Percentiles rank a stretch among this genome's conserved stretches.
Conservation (phyloP, 1,140 invertebrate species). For the Drosophila tsacasi region DNA sequence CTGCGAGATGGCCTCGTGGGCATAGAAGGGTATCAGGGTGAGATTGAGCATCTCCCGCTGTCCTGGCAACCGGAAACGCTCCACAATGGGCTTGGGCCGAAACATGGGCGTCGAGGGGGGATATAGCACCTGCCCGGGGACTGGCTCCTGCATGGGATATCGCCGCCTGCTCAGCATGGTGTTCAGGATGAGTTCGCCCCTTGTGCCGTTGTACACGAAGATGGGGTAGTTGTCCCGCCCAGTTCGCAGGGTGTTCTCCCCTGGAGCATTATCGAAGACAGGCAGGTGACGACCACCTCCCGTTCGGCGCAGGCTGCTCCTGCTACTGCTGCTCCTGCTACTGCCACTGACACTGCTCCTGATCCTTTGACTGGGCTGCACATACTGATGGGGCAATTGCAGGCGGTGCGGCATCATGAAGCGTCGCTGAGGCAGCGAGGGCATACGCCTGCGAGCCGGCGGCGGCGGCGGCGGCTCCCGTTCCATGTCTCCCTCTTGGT, state of each 20-base stretch:
- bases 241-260: conserved; percentile 45
- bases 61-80: conserved; percentile 63
- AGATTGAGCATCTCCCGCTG: conserved; percentile 59
- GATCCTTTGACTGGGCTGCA: conserved; percentile 1
- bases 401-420: conserved; percentile 32
- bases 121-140: conserved; percentile 73
- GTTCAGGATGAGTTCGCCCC: conserved; percentile 68
- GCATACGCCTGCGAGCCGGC: not conserved
- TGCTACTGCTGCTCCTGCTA: not conserved
- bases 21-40: conserved; percentile 78
- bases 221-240: conserved; percentile 48
- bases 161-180: conserved; percentile 70
- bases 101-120: conserved; percentile 76
- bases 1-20: conserved; percentile 70
- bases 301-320: conserved; percentile 1
- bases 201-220: conserved; percentile 73
- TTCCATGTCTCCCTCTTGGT: not conserved
- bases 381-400: conserved; percentile 30
- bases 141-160: conserved; percentile 81
- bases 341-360: not conserved
- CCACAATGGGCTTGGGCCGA: conserved; percentile 74
- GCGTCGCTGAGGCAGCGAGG: conserved; percentile 25
- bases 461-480: not conserved
- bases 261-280: conserved; percentile 68
- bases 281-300: conserved; percentile 58